Conservation (phyloP, 2,888 invertebrate genomes). For the Baccha elongata region DNA sequence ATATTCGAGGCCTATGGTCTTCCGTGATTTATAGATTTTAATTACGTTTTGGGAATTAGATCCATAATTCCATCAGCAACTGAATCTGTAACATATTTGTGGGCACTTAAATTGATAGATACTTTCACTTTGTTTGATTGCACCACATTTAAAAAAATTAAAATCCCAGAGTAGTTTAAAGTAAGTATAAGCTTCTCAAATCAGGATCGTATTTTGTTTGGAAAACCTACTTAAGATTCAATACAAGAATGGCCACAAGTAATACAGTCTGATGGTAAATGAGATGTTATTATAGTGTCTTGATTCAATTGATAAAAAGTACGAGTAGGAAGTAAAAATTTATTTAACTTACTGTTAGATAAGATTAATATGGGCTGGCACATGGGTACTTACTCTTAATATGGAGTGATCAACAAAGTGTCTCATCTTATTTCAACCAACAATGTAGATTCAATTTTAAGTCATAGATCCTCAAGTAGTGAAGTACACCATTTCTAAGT, state of each 20-base stretch:
- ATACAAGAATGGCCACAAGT: neutral
- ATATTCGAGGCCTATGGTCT: constrained; percentile 34
- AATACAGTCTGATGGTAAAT: neutral
- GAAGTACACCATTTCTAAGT: too few species aligned
- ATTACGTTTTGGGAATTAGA: constrained; percentile 43
- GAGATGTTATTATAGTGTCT: constrained; percentile 9
- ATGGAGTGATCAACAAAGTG: too few species aligned
- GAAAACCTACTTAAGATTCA: constrained; percentile 1
- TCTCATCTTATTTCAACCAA: too few species aligned
- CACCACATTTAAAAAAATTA: constrained; percentile 2
- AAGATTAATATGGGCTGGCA: too few species aligned
- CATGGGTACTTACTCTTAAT: too few species aligned
- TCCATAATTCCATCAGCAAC: constrained; percentile 29
- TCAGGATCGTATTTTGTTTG: neutral
- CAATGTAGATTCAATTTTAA: too few species aligned
- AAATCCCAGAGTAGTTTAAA: neutral
- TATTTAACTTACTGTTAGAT: neutral
- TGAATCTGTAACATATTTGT: neutral
- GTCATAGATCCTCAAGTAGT: too few species aligned
- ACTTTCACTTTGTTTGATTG: constrained; percentile 47
- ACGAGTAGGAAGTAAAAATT: neutral
- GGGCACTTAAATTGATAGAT: constrained; percentile 12
- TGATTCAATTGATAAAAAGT: neutral
- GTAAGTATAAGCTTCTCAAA: too few species aligned
- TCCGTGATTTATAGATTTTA: constrained; percentile 55